Base-by-base conservation (phyloP, 1,140 invertebrate species). In the Drosophila tani region DNA sequence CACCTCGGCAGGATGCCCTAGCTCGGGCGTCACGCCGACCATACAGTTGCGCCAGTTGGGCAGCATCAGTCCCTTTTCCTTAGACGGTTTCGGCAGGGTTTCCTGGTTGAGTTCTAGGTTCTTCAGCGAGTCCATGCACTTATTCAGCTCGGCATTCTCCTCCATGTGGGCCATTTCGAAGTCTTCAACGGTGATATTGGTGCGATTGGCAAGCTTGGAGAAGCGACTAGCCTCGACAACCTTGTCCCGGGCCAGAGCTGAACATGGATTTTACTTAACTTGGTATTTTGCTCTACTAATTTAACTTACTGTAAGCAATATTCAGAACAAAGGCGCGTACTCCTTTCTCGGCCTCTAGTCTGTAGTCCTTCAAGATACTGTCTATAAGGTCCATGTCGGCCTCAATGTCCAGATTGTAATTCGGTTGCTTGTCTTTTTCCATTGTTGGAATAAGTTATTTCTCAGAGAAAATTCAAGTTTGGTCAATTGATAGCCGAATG, bases 1-100 rank as follows among this genome's bases (percentile, higher is more conserved):
- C 1, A 3, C 11, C 8, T 49, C 38, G 15, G 35, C 38, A 8
- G 35, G 19, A 0, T 3, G 15, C 11, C 14, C 8, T 19, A 71
- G 35, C 0, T 32, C 12, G 32, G 50, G 17, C 27, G 8, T 19
- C 29, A 9, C n/a, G 2, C 66, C 66, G 38, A 45, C 38, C 40
- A 67, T 63, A 27, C 67, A 69, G 19, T 69, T 50, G 14, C 67
- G 63, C 47, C 40, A 46, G n/a, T 49, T 45, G 47, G 67, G 67
- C 62, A 69, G 47, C 27, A 51, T 8, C 3, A 69, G 62, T 8
- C 62, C 47, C 0, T 49, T 38, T 21, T 17, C 40, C n/a, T 11
- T 11, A 21, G 7, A 6, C 38, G 66, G 66, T 19, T 9, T 11
- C 27, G 66, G 27, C 5, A 51, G 27, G 3, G 9, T 4, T 38